Evolutionary conservation across 92 coral and sea anemone genomes (phyloP).

Genomic region (Montipora capitata): DNA sequence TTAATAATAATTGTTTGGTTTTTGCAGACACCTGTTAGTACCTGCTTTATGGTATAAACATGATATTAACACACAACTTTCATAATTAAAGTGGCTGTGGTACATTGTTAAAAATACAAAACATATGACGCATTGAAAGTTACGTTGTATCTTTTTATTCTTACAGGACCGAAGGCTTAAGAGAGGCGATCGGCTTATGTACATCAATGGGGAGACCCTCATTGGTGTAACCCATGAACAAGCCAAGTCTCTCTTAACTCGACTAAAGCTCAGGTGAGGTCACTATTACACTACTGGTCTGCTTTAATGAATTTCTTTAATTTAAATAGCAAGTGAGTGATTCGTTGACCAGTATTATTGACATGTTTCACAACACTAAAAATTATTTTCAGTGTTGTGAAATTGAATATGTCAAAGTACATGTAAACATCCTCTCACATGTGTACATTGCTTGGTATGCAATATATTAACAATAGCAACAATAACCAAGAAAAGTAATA

Average conservation of each 20-base stretch:
- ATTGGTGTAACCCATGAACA: constrained; percentile 98
- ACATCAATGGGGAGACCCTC: constrained; percentile 93
- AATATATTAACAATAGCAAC: too few species aligned
- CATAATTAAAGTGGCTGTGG: not conserved
- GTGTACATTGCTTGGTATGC: too few species aligned
- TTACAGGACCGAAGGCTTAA: constrained; percentile 84
- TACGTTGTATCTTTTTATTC: too few species aligned
- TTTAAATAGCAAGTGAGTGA: not conserved
- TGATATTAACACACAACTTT: not conserved
- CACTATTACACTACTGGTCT: not conserved
- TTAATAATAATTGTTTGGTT: not conserved
- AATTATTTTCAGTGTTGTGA: too few species aligned
- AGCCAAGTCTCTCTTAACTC: constrained; percentile 95
- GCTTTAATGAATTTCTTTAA: not conserved
- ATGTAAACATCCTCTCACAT: too few species aligned
- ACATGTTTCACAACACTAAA: too few species aligned
- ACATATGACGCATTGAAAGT: not conserved
- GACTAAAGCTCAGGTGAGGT: constrained; percentile 87
- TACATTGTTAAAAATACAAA: too few species aligned
- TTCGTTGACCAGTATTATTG: too few species aligned
- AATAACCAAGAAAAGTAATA: too few species aligned
- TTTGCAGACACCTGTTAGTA: constrained; percentile 34
- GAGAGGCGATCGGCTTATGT: constrained; percentile 91
- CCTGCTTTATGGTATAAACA: constrained; percentile 41
- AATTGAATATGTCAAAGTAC: too few species aligned